These are phyloP conservation scores for Melanaphis sacchari DNA, from an alignment of 1,140 invertebrate species.

Conservation along the genomic window DNA sequence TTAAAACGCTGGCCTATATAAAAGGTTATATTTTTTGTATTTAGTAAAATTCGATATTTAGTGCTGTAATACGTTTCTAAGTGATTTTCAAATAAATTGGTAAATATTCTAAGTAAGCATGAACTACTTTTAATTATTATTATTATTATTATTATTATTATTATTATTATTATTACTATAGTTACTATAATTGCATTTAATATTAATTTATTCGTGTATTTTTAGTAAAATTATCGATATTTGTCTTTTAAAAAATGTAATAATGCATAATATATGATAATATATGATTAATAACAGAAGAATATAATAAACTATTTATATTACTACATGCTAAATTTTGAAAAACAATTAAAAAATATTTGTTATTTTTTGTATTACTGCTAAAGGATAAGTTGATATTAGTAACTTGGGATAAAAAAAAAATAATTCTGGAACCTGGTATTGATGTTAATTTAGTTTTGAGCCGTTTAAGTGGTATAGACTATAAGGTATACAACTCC, in stretches of 20 bases:
- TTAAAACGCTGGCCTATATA: neutral
- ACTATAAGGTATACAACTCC: neutral
- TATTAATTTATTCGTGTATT: neutral
- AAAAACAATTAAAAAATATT: neutral
- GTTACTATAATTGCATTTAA: neutral
- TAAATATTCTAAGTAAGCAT: neutral
- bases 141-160: too few relatives aligned
- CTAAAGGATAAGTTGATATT: neutral
- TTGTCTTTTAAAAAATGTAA: neutral
- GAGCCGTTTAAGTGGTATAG: neutral
- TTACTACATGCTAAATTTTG: too few relatives aligned
- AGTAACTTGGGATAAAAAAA: neutral
- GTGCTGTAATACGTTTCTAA: too few relatives aligned
- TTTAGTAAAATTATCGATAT: neutral
- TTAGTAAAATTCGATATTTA: neutral
- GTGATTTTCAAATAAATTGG: too few relatives aligned
- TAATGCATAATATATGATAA: neutral
- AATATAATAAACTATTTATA: neutral
- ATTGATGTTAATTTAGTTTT: too few relatives aligned
- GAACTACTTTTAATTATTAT: too few relatives aligned
- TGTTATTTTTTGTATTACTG: neutral
- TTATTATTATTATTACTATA: too few relatives aligned
- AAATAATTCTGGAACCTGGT: too few relatives aligned
- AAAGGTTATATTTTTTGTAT: neutral
- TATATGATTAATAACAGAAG: neutral